These are phyloP conservation scores for Sorex araneus DNA, from an alignment of 2,113 vertebrate genomes.

Conservation along the genomic window DNA sequence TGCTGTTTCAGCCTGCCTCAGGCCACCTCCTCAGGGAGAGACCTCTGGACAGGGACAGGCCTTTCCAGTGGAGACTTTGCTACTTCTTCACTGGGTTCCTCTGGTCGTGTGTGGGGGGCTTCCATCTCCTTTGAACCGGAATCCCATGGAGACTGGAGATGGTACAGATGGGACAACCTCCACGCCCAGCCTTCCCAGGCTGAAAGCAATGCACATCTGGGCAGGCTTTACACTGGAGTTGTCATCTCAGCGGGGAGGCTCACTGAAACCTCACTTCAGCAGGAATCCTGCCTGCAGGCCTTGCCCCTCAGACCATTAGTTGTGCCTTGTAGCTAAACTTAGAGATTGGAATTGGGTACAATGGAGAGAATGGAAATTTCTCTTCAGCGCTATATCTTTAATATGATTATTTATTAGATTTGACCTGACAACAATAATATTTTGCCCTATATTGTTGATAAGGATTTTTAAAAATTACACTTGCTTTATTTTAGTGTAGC, in stretches of 20 bases:
- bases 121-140: neutral
- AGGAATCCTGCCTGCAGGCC: neutral
- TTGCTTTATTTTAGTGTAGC: neutral
- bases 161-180: neutral
- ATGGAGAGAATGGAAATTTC: neutral
- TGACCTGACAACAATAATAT: neutral
- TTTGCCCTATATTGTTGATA: slow-evolving; percentile 3
- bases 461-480: neutral
- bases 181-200: no score
- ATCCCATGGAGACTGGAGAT: neutral
- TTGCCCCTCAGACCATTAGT: neutral
- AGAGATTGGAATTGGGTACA: neutral
- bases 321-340: neutral
- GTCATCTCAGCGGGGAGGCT: neutral
- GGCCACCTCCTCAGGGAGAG: neutral
- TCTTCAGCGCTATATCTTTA: neutral
- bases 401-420: neutral
- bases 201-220: no score
- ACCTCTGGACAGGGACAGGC: neutral
- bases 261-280: slow-evolving; percentile 11
- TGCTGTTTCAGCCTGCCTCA: neutral
- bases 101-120: rapidly evolving
- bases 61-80: neutral
- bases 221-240: no score
- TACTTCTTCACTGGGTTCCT: neutral